Base-by-base conservation (phyloP, 2,797 vertebrate species). In the Lateolabrax maculatus region DNA sequence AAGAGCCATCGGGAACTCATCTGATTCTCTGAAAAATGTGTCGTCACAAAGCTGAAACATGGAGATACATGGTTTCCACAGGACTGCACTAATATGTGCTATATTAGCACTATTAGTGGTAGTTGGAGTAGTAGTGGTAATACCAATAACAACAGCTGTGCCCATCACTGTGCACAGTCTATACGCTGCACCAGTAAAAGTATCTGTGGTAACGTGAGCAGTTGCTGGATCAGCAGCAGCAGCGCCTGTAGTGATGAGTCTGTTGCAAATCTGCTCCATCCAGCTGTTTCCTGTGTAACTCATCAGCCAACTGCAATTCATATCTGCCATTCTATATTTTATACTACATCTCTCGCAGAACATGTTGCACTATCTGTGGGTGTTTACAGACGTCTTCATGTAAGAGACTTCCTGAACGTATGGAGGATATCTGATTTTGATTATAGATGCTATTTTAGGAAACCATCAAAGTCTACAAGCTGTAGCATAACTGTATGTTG, bases 211-310 rank as follows among this genome's bases (percentile, higher is more conserved):
- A 78, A 75, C 52, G 41, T 21, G 31, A 82, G 39, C 18, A 18
- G 63, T 41, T 25, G 21, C 23, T 15, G 7, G 64, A 37, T 51
- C 52, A 52, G 73, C 13, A 53, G 73, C 56, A 52, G 25, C 0
- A 43, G 37, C 34, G 6, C 15, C 12, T 15, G 23, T 18, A 11
- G 13, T 3, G 9, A 48, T 9, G 6, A 5, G n/a, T 29, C 41
- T 44, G 69, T 16, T 36, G 25, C n/a, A 52, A 6, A 37, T 52
- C 4, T 29, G 0, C 31, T 75, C 5, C 1, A 1, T 16, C 55
- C 34, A 87, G 71, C 76, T 67, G 78, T 63, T 85, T 87, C 72
- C 81, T 73, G 48, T 73, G 27, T 31, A 10, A 48, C 12, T 0
- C 21, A 23, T 13, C 49, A 61, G 51, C 74, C 65, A 46, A 60